Conservation (phyloP, 37 sponge, comb jelly and placozoan species). For the Beroe ovata region DNA sequence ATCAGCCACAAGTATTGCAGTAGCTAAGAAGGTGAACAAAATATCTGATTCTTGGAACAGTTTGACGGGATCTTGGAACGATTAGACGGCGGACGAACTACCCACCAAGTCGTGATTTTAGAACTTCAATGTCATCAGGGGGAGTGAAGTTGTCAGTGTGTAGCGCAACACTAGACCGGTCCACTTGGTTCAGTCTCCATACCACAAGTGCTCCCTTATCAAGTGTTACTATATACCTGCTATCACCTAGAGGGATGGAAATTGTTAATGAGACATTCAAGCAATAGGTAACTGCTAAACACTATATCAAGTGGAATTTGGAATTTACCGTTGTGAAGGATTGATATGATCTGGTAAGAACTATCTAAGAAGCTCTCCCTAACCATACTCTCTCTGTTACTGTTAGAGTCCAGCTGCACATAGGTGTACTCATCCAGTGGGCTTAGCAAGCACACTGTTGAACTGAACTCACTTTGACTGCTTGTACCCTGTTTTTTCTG, state of each 20-base stretch:
- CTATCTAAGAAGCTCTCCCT: constrained; percentile 22
- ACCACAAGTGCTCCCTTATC: not conserved
- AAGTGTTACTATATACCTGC: not conserved
- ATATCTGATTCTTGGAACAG: no score
- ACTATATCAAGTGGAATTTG: no score
- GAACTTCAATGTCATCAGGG: constrained; percentile 33
- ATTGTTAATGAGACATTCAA: no score
- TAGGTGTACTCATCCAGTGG: constrained; percentile 54
- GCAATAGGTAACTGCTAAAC: no score
- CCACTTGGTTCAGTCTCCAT: constrained; percentile 37
- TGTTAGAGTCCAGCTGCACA: constrained; percentile 6
- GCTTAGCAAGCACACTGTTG: constrained; percentile 19
- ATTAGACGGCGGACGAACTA: no score
- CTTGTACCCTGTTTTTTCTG: constrained; percentile 2
- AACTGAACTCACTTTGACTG: not conserved
- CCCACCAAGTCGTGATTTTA: constrained; percentile 54
- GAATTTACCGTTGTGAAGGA: not conserved
- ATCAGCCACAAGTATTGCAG: not conserved
- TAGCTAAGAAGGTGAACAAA: not conserved
- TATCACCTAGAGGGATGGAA: not conserved
- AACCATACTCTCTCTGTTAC: not conserved
- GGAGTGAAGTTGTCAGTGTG: constrained; percentile 7
- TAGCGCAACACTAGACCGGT: not conserved
- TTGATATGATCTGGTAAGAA: constrained; percentile 19
- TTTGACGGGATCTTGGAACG: no score